These are phyloP conservation scores for Neolamprologus kungweensis DNA, from an alignment of 2,113 vertebrate species.

Conservation along the genomic window DNA sequence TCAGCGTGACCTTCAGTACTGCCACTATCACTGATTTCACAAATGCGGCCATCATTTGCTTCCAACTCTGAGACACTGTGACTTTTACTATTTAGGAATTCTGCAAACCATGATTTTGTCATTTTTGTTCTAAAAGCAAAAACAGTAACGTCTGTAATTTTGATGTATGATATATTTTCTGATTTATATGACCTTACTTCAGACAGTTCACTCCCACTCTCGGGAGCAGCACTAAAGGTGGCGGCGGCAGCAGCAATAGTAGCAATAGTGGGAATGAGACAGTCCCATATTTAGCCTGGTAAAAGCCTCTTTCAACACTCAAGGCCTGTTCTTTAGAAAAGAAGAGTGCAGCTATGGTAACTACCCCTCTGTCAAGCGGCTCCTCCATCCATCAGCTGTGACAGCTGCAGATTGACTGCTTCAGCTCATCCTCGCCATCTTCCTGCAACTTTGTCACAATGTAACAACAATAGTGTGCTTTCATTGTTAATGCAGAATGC, in stretches of 20 bases:
- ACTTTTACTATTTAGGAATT: neutral
- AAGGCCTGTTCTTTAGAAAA: conserved; percentile 30
- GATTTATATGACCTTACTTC: neutral
- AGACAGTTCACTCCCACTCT: neutral
- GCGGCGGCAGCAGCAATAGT: neutral
- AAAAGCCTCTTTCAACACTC: conserved; percentile 5
- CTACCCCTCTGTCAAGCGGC: neutral
- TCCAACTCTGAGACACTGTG: neutral
- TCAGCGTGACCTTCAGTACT: conserved; percentile 70
- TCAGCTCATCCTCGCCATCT: neutral
- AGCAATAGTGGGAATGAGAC: neutral
- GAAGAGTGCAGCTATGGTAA: conserved; percentile 6
- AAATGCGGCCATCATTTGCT: conserved; percentile 24
- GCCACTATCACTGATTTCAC: conserved; percentile 61
- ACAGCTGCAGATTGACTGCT: neutral
- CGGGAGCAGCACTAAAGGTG: neutral
- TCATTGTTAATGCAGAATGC: neutral
- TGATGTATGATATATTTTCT: neutral
- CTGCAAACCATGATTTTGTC: neutral
- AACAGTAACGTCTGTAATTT: neutral
- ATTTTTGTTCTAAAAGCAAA: neutral
- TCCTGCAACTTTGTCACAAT: neutral
- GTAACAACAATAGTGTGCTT: neutral
- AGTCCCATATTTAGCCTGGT: neutral
- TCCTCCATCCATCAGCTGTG: neutral